Conservation (phyloP, 2,888 invertebrate genomes). For the Gymnoscelis rufifasciata region DNA sequence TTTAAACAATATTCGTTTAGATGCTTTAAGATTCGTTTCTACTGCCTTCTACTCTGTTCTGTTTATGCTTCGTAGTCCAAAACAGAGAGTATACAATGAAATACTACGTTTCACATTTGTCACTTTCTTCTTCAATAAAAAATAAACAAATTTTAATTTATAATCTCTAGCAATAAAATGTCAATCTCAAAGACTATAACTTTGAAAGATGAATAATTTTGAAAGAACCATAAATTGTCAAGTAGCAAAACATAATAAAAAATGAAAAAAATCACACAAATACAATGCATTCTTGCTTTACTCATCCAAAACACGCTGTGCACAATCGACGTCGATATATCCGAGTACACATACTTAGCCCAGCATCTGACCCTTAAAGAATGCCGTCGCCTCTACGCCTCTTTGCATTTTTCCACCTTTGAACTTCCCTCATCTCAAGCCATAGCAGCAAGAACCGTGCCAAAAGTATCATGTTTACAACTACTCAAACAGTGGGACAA, state of each 20-base stretch:
- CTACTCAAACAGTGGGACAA: constrained; percentile 80
- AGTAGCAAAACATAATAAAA: background rate
- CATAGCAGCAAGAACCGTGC: constrained; percentile 56
- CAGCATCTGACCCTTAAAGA: constrained; percentile 76
- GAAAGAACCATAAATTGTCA: background rate
- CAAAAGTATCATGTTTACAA: constrained; percentile 74
- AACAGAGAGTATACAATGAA: too few species aligned
- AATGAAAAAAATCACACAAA: background rate
- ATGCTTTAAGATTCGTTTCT: too few species aligned
- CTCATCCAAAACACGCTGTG: constrained; percentile 31
- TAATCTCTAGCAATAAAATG: too few species aligned
- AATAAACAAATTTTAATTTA: too few species aligned
- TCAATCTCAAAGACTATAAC: too few species aligned
- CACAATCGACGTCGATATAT: constrained; percentile 49
- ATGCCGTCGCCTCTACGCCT: constrained; percentile 78
- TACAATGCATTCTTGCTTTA: constrained; percentile 40
- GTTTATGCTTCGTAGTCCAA: too few species aligned
- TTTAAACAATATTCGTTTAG: too few species aligned
- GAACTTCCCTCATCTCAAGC: constrained; percentile 38
- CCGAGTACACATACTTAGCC: constrained; percentile 69
- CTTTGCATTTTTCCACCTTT: constrained; percentile 69
- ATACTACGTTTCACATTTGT: too few species aligned
- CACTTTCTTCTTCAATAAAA: too few species aligned
- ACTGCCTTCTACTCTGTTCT: too few species aligned
- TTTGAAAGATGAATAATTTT: too few species aligned